These are phyloP conservation scores for Limnephilus auricula DNA, from an alignment of 2,888 invertebrate genomes.

Conservation along the genomic window DNA sequence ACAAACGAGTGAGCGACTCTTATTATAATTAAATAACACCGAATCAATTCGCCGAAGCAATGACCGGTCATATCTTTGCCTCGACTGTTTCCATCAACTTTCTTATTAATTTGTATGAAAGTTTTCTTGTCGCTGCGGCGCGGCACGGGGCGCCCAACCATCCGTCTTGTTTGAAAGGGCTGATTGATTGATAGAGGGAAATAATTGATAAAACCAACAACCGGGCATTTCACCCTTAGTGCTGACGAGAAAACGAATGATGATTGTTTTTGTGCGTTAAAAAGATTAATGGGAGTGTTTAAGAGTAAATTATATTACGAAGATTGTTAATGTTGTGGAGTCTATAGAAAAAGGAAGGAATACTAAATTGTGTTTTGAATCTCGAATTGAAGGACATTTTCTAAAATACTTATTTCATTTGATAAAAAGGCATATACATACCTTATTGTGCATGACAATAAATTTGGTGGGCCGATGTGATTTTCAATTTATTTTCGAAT, in stretches of 20 bases:
- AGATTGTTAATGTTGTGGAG: neutral
- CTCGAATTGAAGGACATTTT: neutral
- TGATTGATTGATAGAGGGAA: constrained; percentile 55
- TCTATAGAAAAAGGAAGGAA: neutral
- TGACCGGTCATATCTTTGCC: neutral
- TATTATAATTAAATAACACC: neutral
- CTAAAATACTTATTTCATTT: neutral
- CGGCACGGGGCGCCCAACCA: constrained; percentile 18
- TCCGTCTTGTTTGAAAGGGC: constrained; percentile 15
- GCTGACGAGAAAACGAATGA: neutral
- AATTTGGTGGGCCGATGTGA: too few relatives aligned
- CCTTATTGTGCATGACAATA: too few relatives aligned
- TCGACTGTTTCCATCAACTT: constrained; percentile 33
- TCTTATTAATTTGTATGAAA: constrained; percentile 53
- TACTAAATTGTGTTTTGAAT: neutral
- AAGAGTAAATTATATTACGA: neutral
- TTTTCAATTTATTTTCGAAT: too few relatives aligned
- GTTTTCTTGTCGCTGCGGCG: neutral
- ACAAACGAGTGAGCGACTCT: neutral
- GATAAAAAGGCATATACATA: too few relatives aligned
- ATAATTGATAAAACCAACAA: constrained; percentile 54
- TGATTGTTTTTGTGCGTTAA: neutral
- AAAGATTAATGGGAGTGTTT: neutral
- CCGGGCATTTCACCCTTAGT: neutral
- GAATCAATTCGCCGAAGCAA: neutral